A percentile compares a stretch with the other conserved stretches of the same genome.
These are phyloP conservation scores for Azemiops feae DNA, from an alignment of 2,113 vertebrate genomes.

Conservation along the genomic window DNA sequence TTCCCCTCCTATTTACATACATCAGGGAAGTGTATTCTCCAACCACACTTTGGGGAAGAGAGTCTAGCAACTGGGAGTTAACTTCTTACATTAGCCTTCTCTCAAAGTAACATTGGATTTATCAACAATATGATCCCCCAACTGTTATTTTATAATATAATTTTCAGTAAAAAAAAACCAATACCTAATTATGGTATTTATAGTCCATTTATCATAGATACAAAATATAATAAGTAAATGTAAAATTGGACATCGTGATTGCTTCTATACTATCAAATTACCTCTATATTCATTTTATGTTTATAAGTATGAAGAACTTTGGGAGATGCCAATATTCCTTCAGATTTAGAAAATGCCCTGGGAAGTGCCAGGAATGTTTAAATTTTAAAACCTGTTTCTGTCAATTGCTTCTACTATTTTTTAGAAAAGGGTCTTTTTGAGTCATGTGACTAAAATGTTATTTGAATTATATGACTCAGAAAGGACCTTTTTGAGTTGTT, in stretches of 20 bases:
- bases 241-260: neutral
- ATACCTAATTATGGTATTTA: neutral
- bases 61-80: neutral
- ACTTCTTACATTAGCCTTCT: neutral
- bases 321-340: neutral
- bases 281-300: neutral
- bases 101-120: neutral
- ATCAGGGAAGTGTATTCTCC: neutral
- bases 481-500: too few species aligned
- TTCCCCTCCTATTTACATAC: neutral
- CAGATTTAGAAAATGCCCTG: neutral
- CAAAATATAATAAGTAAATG: neutral
- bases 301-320: neutral
- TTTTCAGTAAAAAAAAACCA: neutral
- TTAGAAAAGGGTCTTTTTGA: neutral
- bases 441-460: neutral
- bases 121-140: neutral
- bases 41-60: neutral
- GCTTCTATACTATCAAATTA: neutral
- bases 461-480: too few species aligned
- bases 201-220: neutral
- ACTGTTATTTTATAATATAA: neutral
- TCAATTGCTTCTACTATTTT: neutral
- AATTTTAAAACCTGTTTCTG: neutral
- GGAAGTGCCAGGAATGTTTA: neutral